Conservation (phyloP, 2,113 vertebrate species). For the Macrotis lagotis region DNA sequence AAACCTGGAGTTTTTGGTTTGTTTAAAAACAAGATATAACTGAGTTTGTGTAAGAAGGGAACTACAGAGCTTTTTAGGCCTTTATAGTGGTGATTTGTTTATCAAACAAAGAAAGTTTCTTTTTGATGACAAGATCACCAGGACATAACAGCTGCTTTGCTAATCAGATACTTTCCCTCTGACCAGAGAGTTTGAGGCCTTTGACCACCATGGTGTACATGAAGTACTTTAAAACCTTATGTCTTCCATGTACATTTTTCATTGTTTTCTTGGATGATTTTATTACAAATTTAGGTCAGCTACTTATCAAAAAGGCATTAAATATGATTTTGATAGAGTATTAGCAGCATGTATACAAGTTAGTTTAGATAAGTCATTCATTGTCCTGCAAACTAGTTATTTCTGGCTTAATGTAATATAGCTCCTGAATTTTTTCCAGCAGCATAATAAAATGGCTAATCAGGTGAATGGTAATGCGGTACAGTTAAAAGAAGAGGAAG, state of each 20-base stretch:
- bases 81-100: conserved; percentile 74
- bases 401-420: conserved; percentile 91
- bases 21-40: conserved; percentile 69
- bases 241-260: conserved; percentile 85
- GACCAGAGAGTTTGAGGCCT: conserved; percentile 76
- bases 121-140: conserved; percentile 60
- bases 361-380: conserved; percentile 89
- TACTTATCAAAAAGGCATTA: conserved; percentile 82
- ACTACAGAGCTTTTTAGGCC: conserved; percentile 75
- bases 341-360: conserved; percentile 89
- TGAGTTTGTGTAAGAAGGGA: conserved; percentile 76
- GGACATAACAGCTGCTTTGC: conserved; percentile 79
- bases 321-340: conserved; percentile 82
- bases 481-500: conserved; percentile 95
- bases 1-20: conserved; percentile 77
- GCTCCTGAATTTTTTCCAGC: conserved; percentile 92
- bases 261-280: conserved; percentile 78
- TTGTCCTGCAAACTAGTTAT: conserved; percentile 90
- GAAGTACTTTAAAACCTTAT: conserved; percentile 80
- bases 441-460: conserved; percentile 96
- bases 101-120: conserved; percentile 52
- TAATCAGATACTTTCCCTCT: conserved; percentile 75
- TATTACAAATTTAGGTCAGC: conserved; percentile 82
- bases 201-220: conserved; percentile 81
- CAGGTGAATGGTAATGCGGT: conserved; percentile 99